phyloP scores from a whole-genome alignment of 1,140 invertebrate genomes.

The Limonius californicus region DNA sequence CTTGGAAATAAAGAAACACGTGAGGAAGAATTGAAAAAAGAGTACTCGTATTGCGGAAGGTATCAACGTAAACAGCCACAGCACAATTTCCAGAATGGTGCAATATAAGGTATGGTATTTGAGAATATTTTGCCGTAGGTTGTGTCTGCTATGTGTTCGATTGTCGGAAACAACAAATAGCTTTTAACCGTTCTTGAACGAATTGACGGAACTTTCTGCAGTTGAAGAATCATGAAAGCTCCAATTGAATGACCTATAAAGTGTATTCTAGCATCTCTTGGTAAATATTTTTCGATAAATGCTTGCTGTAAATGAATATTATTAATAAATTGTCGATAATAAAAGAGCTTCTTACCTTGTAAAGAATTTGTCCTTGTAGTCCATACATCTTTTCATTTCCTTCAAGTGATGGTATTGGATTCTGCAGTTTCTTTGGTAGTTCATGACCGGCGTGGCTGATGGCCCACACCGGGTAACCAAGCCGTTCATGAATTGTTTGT shows the following conservation, averaged over 20 bases:
- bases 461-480: slow-evolving; percentile 65
- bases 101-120: slow-evolving; percentile 44
- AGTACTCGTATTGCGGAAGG: slow-evolving; percentile 52
- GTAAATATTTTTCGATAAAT: slow-evolving; percentile 71
- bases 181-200: slow-evolving; percentile 51
- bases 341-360: slow-evolving; percentile 52
- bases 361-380: slow-evolving; percentile 70
- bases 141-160: slow-evolving; percentile 71
- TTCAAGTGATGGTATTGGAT: slow-evolving; percentile 48
- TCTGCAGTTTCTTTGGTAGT: slow-evolving; percentile 45
- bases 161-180: slow-evolving; percentile 78
- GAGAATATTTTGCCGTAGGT: slow-evolving; percentile 55
- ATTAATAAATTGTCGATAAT: neutral
- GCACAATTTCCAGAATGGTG: too few species aligned
- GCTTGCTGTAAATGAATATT: slow-evolving; percentile 43
- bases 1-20: slow-evolving; percentile 49
- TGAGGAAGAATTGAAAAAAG: slow-evolving; percentile 53
- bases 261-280: slow-evolving; percentile 62
- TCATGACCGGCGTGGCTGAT: slow-evolving; percentile 70
- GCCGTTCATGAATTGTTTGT: slow-evolving; percentile 54
- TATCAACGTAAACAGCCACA: slow-evolving; percentile 58
- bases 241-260: slow-evolving; percentile 84
- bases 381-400: slow-evolving; percentile 59
- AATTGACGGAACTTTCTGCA: slow-evolving; percentile 58
- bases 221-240: slow-evolving; percentile 71